Conservation (phyloP, 2,888 invertebrate species). For the Cybosia mesomella region DNA sequence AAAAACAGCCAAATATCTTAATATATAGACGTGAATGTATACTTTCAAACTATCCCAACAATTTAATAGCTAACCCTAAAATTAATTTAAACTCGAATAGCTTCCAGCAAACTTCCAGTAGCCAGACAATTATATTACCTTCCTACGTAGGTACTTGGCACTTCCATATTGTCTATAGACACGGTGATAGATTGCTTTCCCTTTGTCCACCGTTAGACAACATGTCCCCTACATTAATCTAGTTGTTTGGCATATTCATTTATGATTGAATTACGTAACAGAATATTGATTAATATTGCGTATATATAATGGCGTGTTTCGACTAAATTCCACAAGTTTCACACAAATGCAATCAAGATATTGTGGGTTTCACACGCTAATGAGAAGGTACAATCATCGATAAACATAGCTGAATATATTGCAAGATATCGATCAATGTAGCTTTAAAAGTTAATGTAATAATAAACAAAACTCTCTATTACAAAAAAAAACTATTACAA, state of each 20-base stretch:
- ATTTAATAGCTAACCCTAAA: background rate
- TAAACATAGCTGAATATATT: background rate
- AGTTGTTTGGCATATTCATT: conserved; percentile 7
- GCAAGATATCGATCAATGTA: background rate
- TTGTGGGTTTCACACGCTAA: conserved; percentile 1
- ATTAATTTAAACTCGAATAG: conserved; percentile 9
- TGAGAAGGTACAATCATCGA: background rate
- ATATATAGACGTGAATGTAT: background rate
- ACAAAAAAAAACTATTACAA: too few relatives aligned
- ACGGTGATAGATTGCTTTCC: conserved; percentile 14
- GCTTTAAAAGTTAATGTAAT: too few relatives aligned
- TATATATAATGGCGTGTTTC: background rate
- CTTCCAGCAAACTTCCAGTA: background rate
- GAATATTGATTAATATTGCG: conserved; percentile 7
- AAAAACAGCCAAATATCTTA: too few relatives aligned
- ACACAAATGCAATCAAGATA: background rate
- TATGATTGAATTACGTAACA: background rate
- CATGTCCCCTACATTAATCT: conserved; percentile 5
- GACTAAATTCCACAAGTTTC: background rate
- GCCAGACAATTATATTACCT: conserved; percentile 4
- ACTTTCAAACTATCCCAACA: background rate
- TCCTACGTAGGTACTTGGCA: background rate
- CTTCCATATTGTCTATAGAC: background rate
- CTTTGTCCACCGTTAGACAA: conserved; percentile 16
- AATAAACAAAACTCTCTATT: too few relatives aligned